These are phyloP conservation scores for Entosphenus tridentatus DNA, from an alignment of 2,113 vertebrate genomes.

Conservation along the genomic window DNA sequence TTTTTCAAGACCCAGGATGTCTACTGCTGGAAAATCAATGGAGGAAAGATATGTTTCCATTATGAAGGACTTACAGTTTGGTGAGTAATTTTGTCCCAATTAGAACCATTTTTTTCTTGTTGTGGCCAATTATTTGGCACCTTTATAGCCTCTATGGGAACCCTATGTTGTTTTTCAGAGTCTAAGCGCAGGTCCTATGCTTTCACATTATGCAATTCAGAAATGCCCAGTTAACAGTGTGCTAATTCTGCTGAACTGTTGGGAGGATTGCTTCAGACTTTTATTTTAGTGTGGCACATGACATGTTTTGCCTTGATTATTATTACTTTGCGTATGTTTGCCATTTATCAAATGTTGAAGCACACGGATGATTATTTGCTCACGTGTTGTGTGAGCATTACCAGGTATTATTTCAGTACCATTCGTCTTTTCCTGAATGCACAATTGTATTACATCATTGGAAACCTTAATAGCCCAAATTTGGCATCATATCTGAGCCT, in stretches of 20 bases:
- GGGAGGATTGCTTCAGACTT: too few relatives aligned
- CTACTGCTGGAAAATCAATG: conserved; percentile 60
- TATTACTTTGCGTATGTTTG: too few relatives aligned
- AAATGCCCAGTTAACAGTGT: not conserved
- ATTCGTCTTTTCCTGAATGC: conserved; percentile 6
- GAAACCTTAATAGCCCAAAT: too few relatives aligned
- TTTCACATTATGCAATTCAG: not conserved
- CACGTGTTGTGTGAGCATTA: not conserved
- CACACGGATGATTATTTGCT: not conserved
- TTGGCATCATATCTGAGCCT: too few relatives aligned
- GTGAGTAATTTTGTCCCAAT: conserved; percentile 28
- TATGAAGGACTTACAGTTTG: conserved; percentile 96
- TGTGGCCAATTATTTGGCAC: too few relatives aligned
- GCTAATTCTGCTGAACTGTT: not conserved
- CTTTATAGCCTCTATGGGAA: too few relatives aligned
- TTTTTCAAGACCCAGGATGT: conserved; percentile 48
- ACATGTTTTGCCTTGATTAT: too few relatives aligned
- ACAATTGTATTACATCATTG: too few relatives aligned
- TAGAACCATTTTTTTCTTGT: conserved; percentile 8
- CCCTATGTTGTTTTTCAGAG: not conserved
- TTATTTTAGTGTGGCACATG: too few relatives aligned
- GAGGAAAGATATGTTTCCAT: conserved; percentile 85
- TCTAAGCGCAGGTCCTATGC: not conserved
- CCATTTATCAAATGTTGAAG: too few relatives aligned
- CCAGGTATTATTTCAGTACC: not conserved